Base-by-base conservation (phyloP, 2,888 invertebrate species). In the Zhuqinia jingwanae region DNA sequence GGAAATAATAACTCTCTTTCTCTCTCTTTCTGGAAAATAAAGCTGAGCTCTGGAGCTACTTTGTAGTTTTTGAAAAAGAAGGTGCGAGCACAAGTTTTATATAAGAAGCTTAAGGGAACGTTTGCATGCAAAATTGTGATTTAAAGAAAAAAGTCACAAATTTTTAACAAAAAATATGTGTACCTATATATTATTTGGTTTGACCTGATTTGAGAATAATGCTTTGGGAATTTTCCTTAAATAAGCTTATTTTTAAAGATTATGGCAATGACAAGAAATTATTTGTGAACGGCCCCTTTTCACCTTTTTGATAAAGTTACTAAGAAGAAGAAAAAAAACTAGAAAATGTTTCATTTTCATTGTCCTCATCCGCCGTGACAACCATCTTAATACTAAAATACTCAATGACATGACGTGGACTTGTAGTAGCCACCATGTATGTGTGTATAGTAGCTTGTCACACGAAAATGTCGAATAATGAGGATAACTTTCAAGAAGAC, bases 271-370 rank as follows among this genome's bases (percentile, higher is more conserved):
- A n/a, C n/a, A n/a, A n/a, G n/a, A n/a, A n/a, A n/a, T n/a, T 36
- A 36, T 36, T 27, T 65, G 42, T 42, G 65, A 65, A 65, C 63
- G 30, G 2, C 58, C 58, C 58, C 58, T 25, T 25, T 8, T 11
- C 22, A 58, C 58, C 25, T 20, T 20, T 56, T 65, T 30, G 30
- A 36, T 6, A 36, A 36, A 65, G 11, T 17, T 65, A 36, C 36
- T 36, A 36, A 36, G n/a, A n/a, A n/a, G n/a, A n/a, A n/a, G n/a
- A 27, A 42, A 36, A 1, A 11, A 42, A 65, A 65, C 36, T 65
- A 42, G 60, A 60, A 63, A 27, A 63, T 63, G 22, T 30, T 63
- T 63, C 45, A 70, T 70, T 70, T 70, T 70, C 45, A 70, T 70
- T 70, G 36, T 13, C 25, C 22, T 58, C 25, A 13, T 11, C 8